These are phyloP conservation scores for Frieseomelitta varia DNA, from an alignment of 1,140 invertebrate genomes.

Conservation along the genomic window DNA sequence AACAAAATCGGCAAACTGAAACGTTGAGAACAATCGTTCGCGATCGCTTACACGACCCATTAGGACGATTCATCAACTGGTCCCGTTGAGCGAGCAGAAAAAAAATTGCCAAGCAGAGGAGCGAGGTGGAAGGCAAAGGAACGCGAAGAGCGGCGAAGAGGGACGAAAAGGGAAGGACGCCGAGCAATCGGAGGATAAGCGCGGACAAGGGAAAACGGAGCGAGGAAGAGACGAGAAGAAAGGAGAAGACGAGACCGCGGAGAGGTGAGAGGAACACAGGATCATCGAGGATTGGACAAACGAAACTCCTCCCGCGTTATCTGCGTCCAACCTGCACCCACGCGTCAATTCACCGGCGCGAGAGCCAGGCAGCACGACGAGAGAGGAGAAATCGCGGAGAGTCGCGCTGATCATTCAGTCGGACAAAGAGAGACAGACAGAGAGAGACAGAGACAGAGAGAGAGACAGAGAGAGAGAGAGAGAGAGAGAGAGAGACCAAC, in stretches of 20 bases:
- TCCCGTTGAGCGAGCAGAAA: background rate
- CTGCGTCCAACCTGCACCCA: slow-evolving; percentile 77
- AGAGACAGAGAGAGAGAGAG: background rate
- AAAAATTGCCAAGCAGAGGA: background rate
- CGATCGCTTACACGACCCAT: background rate
- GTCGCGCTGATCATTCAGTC: background rate
- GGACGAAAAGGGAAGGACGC: background rate
- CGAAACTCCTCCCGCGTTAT: slow-evolving; percentile 80
- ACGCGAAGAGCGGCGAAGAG: slow-evolving; percentile 1
- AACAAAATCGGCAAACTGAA: too few relatives aligned
- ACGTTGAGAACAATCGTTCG: too few relatives aligned
- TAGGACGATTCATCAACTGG: background rate
- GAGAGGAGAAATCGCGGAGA: slow-evolving; percentile 5
- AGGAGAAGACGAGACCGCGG: slow-evolving; percentile 23
- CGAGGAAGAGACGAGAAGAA: slow-evolving; percentile 13
- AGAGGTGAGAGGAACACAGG: slow-evolving; percentile 68
- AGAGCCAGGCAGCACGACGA: background rate
- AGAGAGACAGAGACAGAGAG: background rate
- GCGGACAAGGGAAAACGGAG: slow-evolving; percentile 19
- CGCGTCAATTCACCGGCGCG: slow-evolving; percentile 67
- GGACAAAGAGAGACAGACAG: slow-evolving; percentile 18
- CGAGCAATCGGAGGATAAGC: background rate
- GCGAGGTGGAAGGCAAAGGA: slow-evolving; percentile 13
- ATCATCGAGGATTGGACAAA: slow-evolving; percentile 80
- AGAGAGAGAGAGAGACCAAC: background rate